These are phyloP conservation scores for Thunnus maccoyii DNA, from an alignment of 2,113 vertebrate species.

Conservation along the genomic window DNA sequence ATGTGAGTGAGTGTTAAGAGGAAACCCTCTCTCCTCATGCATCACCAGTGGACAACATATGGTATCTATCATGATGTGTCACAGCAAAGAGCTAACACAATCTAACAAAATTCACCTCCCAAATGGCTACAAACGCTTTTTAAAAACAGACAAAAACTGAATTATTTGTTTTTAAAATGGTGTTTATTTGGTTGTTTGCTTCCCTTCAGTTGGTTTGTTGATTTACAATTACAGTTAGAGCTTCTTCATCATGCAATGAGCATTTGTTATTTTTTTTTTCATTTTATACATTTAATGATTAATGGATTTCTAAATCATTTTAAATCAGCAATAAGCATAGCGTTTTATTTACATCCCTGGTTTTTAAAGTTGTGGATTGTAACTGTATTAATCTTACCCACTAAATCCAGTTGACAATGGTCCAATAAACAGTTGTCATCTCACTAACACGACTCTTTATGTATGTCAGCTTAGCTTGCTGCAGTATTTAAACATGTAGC, in stretches of 20 bases:
- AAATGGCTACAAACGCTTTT: neutral
- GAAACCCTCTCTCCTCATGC: slow-evolving; percentile 25
- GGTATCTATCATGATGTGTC: neutral
- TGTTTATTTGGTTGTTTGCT: slow-evolving; percentile 12
- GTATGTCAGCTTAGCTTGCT: too few species aligned
- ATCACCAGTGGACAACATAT: neutral
- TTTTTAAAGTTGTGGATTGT: too few species aligned
- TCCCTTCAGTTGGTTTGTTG: slow-evolving; percentile 5
- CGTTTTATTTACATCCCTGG: neutral
- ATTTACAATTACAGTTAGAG: neutral
- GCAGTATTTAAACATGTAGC: too few species aligned
- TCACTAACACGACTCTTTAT: neutral
- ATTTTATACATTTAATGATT: neutral
- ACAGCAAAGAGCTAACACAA: neutral
- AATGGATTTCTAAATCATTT: neutral
- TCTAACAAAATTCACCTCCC: neutral
- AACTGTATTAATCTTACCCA: neutral
- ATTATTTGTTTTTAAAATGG: neutral
- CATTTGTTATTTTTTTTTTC: neutral
- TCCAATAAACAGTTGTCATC: neutral
- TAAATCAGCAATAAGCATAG: neutral
- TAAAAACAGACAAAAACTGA: neutral
- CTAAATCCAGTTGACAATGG: neutral
- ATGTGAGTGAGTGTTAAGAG: slow-evolving; percentile 13
- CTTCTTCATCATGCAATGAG: neutral